phyloP scores from a whole-genome alignment of 2,113 vertebrate genomes.

The Cyphomyrus discorhynchus region DNA sequence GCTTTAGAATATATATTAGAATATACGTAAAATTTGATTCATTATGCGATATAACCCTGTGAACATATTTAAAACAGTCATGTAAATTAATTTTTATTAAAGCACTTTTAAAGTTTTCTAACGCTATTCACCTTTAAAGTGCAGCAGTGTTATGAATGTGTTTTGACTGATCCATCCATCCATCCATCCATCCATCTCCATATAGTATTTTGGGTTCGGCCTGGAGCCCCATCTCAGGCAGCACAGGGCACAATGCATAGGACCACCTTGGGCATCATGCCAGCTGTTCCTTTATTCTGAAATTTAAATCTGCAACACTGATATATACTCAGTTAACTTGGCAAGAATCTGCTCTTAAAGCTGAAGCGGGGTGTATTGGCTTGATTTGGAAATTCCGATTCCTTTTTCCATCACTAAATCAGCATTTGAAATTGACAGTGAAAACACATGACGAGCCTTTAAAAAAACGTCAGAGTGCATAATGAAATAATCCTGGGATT shows the following conservation, averaged over 20 bases:
- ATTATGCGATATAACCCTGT: not conserved
- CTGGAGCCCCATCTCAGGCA: not conserved
- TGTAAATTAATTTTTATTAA: not conserved
- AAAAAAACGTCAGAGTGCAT: not conserved
- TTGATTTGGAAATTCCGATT: not conserved
- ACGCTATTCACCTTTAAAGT: not conserved
- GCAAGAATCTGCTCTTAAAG: not conserved
- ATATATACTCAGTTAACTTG: not conserved
- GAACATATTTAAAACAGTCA: not conserved
- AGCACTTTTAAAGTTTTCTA: not conserved
- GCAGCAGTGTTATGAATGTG: not conserved
- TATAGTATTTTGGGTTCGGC: not conserved
- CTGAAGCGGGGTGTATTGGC: not conserved
- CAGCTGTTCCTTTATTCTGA: not conserved
- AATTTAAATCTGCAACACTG: not conserved
- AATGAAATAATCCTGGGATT: constrained; percentile 2
- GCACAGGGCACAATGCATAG: not conserved
- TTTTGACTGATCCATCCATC: not conserved
- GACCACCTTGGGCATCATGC: not conserved
- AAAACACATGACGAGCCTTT: not conserved
- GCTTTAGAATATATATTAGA: not conserved
- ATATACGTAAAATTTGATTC: not conserved
- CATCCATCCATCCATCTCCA: not conserved
- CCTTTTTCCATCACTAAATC: not conserved
- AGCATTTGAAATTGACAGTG: not conserved